Evolutionary conservation across 2,888 invertebrate species (phyloP).

Genomic region (Eutolmus rufibarbis): DNA sequence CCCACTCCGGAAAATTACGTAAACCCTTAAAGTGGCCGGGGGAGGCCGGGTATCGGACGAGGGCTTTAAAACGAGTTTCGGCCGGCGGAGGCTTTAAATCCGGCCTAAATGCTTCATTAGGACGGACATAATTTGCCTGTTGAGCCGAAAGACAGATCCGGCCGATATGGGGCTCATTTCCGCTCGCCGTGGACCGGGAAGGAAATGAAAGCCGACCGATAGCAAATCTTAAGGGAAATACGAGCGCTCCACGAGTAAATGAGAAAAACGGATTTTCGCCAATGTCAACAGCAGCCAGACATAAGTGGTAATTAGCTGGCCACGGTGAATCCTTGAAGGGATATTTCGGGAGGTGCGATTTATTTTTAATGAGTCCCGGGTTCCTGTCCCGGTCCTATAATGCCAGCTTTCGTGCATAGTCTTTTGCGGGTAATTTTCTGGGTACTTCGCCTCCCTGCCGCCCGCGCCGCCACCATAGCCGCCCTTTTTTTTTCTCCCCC

Average conservation of each 20-base stretch:
- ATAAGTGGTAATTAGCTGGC: constrained; percentile 12
- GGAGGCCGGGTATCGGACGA: neutral
- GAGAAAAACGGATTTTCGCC: neutral
- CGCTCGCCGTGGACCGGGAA: neutral
- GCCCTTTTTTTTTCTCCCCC: neutral
- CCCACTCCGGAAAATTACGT: neutral
- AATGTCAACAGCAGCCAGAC: constrained; percentile 1
- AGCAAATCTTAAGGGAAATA: neutral
- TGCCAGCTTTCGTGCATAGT: neutral
- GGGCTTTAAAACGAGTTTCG: neutral
- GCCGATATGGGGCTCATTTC: constrained; percentile 4
- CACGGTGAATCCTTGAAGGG: neutral
- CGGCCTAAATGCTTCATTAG: neutral
- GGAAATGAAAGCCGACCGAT: constrained; percentile 22
- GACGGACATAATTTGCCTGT: constrained; percentile 21
- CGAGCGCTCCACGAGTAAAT: neutral
- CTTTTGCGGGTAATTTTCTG: neutral
- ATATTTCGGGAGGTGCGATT: constrained; percentile 1
- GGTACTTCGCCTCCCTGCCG: neutral
- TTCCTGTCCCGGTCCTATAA: neutral
- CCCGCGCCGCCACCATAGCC: neutral
- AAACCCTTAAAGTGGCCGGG: neutral
- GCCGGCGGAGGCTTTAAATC: neutral
- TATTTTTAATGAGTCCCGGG: neutral
- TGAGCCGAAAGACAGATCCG: constrained; percentile 3